phyloP scores from a whole-genome alignment of 2,797 vertebrate genomes.

The Streptopelia turtur region DNA sequence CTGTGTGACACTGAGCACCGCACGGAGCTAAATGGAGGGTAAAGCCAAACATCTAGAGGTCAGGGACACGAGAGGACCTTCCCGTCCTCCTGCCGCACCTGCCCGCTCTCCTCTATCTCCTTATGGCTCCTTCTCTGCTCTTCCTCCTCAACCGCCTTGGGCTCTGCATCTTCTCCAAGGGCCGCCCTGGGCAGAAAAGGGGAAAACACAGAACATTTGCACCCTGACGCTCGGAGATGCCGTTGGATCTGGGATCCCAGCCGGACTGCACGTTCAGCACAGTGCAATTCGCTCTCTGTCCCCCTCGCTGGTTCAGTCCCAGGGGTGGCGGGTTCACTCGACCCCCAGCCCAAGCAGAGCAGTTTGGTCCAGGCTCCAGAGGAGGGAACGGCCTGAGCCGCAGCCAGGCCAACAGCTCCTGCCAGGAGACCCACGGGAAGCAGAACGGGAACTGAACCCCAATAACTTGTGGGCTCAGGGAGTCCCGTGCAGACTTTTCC shows the following conservation, averaged over 20 bases:
- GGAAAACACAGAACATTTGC: neutral
- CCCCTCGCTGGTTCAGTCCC: neutral
- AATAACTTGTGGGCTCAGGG: no score
- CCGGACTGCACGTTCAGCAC: neutral
- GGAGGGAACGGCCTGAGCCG: no score
- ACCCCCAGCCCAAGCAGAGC: no score
- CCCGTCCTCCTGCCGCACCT: slow-evolving; percentile 56
- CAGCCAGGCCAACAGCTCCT: no score
- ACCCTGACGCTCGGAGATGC: rapidly evolving
- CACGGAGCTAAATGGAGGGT: neutral
- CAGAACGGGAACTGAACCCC: no score
- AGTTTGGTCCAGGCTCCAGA: no score
- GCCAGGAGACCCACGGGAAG: no score
- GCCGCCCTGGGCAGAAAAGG: slow-evolving; percentile 67
- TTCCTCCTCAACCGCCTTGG: slow-evolving; percentile 30
- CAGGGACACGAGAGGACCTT: neutral
- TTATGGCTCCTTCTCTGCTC: slow-evolving; percentile 72
- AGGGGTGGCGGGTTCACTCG: neutral
- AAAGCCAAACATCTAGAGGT: neutral
- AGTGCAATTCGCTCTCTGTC: neutral
- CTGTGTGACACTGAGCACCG: neutral
- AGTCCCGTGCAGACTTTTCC: no score
- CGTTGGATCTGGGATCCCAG: neutral
- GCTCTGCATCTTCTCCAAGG: slow-evolving; percentile 60
- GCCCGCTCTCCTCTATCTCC: slow-evolving; percentile 76